phyloP scores from a whole-genome alignment of 1,140 invertebrate genomes.

The Goniozus legneri region DNA sequence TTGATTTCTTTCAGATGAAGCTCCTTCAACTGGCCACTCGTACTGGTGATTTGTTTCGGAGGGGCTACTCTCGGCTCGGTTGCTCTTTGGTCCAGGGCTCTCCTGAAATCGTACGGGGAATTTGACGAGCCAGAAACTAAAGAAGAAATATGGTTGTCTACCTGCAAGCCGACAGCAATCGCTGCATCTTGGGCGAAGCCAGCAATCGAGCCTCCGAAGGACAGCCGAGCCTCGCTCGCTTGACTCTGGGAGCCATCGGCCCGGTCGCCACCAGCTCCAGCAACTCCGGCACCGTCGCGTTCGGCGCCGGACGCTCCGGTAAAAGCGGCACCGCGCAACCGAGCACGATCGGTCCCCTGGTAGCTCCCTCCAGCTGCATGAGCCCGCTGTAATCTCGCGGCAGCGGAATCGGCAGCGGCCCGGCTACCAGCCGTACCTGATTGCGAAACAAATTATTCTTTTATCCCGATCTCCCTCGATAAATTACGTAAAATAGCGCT shows the following conservation, averaged over 20 bases:
- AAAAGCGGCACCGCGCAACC: conserved; percentile 47
- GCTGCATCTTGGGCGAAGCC: conserved; percentile 50
- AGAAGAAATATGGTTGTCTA: conserved; percentile 14
- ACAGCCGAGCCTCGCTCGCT: conserved; percentile 43
- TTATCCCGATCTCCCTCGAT: no score
- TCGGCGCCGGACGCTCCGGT: conserved; percentile 43
- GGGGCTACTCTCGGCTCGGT: conserved; percentile 47
- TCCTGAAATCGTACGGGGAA: conserved; percentile 40
- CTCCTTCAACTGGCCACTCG: conserved; percentile 40
- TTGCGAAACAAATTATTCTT: conserved; percentile 7
- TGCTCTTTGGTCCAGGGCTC: conserved; percentile 48
- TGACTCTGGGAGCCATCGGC: conserved; percentile 45
- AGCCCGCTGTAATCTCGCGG: conserved; percentile 47
- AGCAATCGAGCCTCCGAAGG: conserved; percentile 45
- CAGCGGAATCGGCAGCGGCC: conserved; percentile 44
- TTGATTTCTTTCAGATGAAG: conserved; percentile 47
- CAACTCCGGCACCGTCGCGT: conserved; percentile 43
- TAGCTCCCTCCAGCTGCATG: conserved; percentile 47
- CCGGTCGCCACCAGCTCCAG: conserved; percentile 47
- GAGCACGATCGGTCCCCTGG: conserved; percentile 44
- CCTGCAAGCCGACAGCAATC: conserved; percentile 51
- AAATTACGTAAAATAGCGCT: no score
- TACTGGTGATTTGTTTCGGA: conserved; percentile 31
- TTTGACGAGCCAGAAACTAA: no score
- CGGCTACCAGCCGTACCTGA: conserved; percentile 46